phyloP scores from a whole-genome alignment of 2,888 invertebrate species.

The Elysia crispata region DNA sequence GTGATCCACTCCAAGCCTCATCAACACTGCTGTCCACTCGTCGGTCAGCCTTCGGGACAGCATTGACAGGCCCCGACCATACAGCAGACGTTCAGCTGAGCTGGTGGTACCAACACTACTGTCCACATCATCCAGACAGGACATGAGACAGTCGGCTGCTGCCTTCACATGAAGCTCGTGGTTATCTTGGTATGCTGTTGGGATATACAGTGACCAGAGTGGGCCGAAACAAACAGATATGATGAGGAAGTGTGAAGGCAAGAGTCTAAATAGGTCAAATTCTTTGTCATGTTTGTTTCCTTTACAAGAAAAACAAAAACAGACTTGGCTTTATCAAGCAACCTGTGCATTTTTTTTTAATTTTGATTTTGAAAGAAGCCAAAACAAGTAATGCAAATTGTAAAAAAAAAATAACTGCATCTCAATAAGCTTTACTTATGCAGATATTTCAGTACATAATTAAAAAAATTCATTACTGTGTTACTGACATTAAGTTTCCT shows the following conservation, averaged over 20 bases:
- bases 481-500: no score
- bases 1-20: constrained; percentile 75
- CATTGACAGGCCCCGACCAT: constrained; percentile 62
- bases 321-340: no score
- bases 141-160: constrained; percentile 63
- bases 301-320: no score
- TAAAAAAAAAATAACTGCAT: no score
- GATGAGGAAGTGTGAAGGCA: neutral
- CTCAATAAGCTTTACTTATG: no score
- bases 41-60: constrained; percentile 63
- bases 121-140: constrained; percentile 45
- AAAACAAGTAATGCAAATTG: no score
- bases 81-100: constrained; percentile 43
- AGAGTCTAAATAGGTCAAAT: neutral
- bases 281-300: no score
- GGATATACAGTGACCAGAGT: constrained; percentile 45
- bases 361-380: no score
- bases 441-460: no score
- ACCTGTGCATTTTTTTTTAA: no score
- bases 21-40: constrained; percentile 77
- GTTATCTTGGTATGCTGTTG: constrained; percentile 65
- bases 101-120: constrained; percentile 15
- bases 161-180: constrained; percentile 62
- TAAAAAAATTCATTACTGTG: no score
- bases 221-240: neutral